Evolutionary conservation across 2,888 invertebrate species (phyloP).

Genomic region (Lasioglossum lativentre): DNA sequence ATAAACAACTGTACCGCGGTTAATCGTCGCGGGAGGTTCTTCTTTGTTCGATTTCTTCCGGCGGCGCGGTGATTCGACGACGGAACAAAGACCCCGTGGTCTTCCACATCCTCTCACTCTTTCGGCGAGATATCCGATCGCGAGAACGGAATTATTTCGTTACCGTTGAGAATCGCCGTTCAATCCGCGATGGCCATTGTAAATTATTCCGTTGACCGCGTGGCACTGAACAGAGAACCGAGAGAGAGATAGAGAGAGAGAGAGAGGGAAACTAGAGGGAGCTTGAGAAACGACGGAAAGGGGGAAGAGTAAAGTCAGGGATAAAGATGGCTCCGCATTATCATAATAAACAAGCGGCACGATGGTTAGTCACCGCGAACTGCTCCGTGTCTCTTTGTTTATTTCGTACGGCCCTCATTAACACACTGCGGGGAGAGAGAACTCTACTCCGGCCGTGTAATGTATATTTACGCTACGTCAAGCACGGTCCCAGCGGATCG

Average conservation of each 20-base stretch:
- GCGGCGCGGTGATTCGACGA: neutral
- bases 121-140: neutral
- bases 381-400: slow-evolving; percentile 66
- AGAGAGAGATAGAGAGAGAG: slow-evolving; percentile 21
- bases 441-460: slow-evolving; percentile 53
- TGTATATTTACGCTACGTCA: slow-evolving; percentile 66
- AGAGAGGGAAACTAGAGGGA: slow-evolving; percentile 12
- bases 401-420: slow-evolving; percentile 73
- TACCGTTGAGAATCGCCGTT: neutral
- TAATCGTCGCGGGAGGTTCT: slow-evolving; percentile 55
- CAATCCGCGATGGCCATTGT: slow-evolving; percentile 32
- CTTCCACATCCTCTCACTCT: neutral
- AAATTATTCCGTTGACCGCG: slow-evolving; percentile 50
- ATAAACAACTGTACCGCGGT: slow-evolving; percentile 66
- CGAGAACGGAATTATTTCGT: slow-evolving; percentile 44
- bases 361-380: slow-evolving; percentile 70
- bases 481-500: slow-evolving; percentile 56
- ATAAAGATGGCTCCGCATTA: slow-evolving; percentile 75
- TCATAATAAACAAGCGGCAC: slow-evolving; percentile 73
- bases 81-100: slow-evolving; percentile 2
- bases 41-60: slow-evolving; percentile 12
- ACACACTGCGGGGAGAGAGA: slow-evolving; percentile 58
- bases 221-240: neutral
- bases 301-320: slow-evolving; percentile 59
- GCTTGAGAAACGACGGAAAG: slow-evolving; percentile 16